Base-by-base conservation (phyloP, 2,797 vertebrate species). In the Sebastolobus alascanus region DNA sequence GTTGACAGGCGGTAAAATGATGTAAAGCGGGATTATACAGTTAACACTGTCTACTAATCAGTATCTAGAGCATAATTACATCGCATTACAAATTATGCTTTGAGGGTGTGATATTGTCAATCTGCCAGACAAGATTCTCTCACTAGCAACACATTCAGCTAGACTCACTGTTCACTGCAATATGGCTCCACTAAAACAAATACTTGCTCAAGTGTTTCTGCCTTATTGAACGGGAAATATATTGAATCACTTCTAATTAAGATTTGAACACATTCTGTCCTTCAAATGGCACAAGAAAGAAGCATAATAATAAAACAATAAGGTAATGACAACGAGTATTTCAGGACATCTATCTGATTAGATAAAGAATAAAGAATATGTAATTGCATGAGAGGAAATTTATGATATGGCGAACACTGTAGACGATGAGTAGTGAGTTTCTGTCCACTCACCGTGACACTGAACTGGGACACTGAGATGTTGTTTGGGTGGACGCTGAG, bases 401-500 rank as follows among this genome's bases (percentile, higher is more conserved):
- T 22, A 67, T 61, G 18, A 56, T 35, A 27, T 25, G 18, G n/a
- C 20, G 59, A 72, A 78, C 33, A 46, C 25, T 67, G 29, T 13
- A 58, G 60, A 27, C 40, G 59, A 46, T 60, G 18, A 59, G 20
- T 50, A 7, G 31, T 31, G 27, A 52, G 27, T 77, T 83, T 77
- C 31, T 2, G 6, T 84, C 70, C n/a, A 91, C 98, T 98, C 94
- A 99, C 98, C 97, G 97, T 96, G 50, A 99, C 98, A 3, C 96
- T 99, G 87, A 97, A 99, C 95, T 99, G 98, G 85, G 98, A 99
- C 88, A 99, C 98, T 0, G 98, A 99, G 94, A 99, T 99, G 95
- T 99, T 99, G 96, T 97, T 99, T 82, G 99, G 99, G 65, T 98
- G 97, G 71, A 99, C 99, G 0, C 96, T 99, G 75, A 99, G 97